Evolutionary conservation across 2,888 invertebrate genomes (phyloP), one percentile per base, ranked within the genome.

Genomic region (Aspidiotus rigidus): DNA sequence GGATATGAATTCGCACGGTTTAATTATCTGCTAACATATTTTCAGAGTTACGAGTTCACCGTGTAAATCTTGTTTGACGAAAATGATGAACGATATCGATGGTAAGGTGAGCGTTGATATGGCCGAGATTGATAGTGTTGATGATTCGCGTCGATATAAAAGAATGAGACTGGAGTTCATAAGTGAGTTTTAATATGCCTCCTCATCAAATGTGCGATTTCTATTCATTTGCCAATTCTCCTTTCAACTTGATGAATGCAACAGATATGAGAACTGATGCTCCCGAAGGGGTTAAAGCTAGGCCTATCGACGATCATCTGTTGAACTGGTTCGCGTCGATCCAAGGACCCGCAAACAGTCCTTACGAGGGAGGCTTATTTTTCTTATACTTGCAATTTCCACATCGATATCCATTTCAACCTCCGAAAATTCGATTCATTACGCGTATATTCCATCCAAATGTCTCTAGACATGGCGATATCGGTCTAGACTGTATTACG

Each of bases 271-370:
- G 85, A 73, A 84, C 83, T 72, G 91, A 92, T 77, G 91, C 91
- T 3, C 89, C 90, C 0, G 91, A 92, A 76, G 92, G 92, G 2
- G 91, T 93, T 70, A 85, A 88, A 75, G 92, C 91, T 2, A 83
- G 84, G 13, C 91, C 92, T 0, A 79, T 93, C 62, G 92, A 93
- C 79, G 81, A 83, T 72, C 84, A 86, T 78, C 88, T 87, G 75
- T 90, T 88, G 76, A 93, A 94, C 79, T 96, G 95, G 95, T 93
- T 94, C 79, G 95, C 95, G 1, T 88, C 89, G 69, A 90, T 96
- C 75, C 86, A 89, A 39, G 96, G 95, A 0, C 95, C 96, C 9
- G 86, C 86, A 42, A 93, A 92, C 44, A 93, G 93, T 77, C 93
- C 95, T 0, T 96, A 95, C 76, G 94, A 95, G 78, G 95, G 95